Conservation (phyloP, 1,140 invertebrate species). For the Scaptomyza pallida region DNA sequence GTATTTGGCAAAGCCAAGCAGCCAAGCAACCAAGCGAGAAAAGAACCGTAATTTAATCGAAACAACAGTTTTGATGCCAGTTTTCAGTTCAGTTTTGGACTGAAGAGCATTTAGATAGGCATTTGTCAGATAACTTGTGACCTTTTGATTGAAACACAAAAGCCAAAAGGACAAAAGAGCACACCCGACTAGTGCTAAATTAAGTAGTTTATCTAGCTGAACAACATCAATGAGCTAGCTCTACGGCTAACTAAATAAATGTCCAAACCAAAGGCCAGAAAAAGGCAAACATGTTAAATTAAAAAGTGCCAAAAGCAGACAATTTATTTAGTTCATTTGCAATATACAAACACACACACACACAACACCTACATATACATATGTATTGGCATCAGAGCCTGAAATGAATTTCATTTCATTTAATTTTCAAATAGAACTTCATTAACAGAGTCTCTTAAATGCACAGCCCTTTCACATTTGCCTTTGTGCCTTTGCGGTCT, state of each 20-base stretch:
- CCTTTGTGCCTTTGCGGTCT: neutral
- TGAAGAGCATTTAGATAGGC: conserved; percentile 60
- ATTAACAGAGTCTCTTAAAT: conserved; percentile 1
- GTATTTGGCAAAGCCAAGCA: conserved; percentile 24
- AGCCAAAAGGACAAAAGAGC: conserved; percentile 10
- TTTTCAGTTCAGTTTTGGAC: conserved; percentile 21
- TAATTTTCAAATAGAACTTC: neutral
- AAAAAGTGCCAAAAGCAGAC: conserved; percentile 32
- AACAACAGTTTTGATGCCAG: conserved; percentile 62
- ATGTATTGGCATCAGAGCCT: neutral
- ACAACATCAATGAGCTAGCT: conserved; percentile 30
- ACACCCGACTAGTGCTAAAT: conserved; percentile 21
- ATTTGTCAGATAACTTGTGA: conserved; percentile 71
- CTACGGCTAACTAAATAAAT: neutral
- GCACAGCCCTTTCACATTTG: conserved; percentile 8
- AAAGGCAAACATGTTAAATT: neutral
- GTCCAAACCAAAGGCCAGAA: neutral
- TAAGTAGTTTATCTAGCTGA: conserved; percentile 39
- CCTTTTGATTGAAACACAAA: conserved; percentile 60
- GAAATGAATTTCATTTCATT: neutral
- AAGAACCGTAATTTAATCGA: conserved; percentile 76
- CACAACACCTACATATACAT: too few relatives aligned
- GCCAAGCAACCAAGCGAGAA: conserved; percentile 48
- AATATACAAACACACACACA: too few relatives aligned
- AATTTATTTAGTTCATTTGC: conserved; percentile 21